Conservation (phyloP, 2,797 vertebrate species). For the Onychomys leucogaster region DNA sequence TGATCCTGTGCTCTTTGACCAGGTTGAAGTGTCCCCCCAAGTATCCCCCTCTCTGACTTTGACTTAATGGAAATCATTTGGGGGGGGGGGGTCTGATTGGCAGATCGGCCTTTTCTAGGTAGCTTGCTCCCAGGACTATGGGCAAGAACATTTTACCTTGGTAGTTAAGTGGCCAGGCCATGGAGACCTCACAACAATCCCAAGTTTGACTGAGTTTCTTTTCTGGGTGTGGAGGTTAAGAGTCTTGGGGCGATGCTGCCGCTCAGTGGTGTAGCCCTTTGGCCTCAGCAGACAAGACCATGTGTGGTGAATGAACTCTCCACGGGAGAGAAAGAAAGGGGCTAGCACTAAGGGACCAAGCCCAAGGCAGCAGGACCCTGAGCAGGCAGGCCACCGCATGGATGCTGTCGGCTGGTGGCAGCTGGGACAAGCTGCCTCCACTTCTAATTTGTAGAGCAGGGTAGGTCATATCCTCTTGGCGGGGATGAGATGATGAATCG, state of each 20-base stretch:
- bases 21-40: background rate
- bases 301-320: background rate
- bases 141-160: background rate
- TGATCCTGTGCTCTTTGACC: background rate
- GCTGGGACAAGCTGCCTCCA: too few relatives aligned
- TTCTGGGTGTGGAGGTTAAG: background rate
- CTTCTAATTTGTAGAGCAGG: background rate
- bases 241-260: accelerated
- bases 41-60: background rate
- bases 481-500: background rate
- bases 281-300: background rate
- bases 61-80: background rate
- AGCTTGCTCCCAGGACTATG: background rate
- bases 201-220: background rate
- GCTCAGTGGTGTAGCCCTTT: background rate
- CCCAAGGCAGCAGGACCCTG: background rate
- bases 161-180: background rate
- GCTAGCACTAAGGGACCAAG: background rate
- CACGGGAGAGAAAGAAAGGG: background rate
- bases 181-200: background rate
- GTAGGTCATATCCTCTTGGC: background rate
- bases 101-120: background rate
- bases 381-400: background rate
- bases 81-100: background rate
- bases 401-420: too few relatives aligned